Percentiles rank a stretch among this genome's conserved stretches.
These are phyloP conservation scores for Electrona antarctica DNA, from an alignment of 2,113 vertebrate species.

Conservation along the genomic window DNA sequence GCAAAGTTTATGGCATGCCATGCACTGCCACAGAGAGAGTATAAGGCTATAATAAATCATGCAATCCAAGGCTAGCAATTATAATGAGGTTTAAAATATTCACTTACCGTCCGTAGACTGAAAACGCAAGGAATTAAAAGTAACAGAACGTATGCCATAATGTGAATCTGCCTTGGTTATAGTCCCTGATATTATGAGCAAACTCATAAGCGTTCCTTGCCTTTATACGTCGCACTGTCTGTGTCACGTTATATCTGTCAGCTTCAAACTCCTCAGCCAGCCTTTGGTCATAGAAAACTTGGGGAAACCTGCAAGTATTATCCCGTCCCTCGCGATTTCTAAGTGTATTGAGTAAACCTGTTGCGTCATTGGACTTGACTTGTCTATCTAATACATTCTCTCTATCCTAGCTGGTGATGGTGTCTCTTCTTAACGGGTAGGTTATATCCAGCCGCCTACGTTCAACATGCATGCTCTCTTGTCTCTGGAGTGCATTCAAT, in stretches of 20 bases:
- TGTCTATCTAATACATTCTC: slow-evolving; percentile 50
- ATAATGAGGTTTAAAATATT: neutral
- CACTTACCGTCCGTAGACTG: slow-evolving; percentile 60
- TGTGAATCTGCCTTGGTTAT: neutral
- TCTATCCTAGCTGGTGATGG: slow-evolving; percentile 16
- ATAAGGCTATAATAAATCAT: too few relatives aligned
- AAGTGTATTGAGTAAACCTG: slow-evolving; percentile 59
- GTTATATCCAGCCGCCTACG: slow-evolving; percentile 33
- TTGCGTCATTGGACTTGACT: slow-evolving; percentile 72
- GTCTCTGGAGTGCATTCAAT: slow-evolving; percentile 5
- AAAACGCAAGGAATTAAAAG: slow-evolving; percentile 58
- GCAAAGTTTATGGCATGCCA: neutral
- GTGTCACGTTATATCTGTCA: slow-evolving; percentile 65
- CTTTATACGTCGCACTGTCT: slow-evolving; percentile 1
- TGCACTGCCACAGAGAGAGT: neutral
- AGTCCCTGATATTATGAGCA: slow-evolving; percentile 3
- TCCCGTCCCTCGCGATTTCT: slow-evolving; percentile 59
- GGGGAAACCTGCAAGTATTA: slow-evolving; percentile 62
- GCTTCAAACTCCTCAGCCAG: slow-evolving; percentile 34
- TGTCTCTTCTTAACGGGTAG: slow-evolving; percentile 24
- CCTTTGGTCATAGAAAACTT: slow-evolving; percentile 55
- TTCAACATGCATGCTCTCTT: neutral
- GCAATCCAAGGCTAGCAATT: too few relatives aligned
- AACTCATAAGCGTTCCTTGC: slow-evolving; percentile 14
- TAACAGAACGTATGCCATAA: slow-evolving; percentile 23